Evolutionary conservation across 2,888 invertebrate species (phyloP).

Genomic region (Prosopocoilus inquinatus): DNA sequence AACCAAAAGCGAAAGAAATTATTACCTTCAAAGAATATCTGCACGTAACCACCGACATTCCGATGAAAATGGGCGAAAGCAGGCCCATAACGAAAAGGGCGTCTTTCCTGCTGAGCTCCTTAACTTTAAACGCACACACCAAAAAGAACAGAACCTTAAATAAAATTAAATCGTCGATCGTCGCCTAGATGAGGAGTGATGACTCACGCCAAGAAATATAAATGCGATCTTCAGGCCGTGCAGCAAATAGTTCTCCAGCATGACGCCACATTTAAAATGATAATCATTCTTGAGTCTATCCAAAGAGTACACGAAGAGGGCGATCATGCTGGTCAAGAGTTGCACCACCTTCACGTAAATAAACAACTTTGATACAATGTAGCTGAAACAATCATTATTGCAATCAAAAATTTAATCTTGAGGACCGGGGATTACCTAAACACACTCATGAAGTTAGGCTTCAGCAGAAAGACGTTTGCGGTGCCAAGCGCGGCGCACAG

Average conservation of each 20-base stretch:
- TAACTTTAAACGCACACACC: not conserved
- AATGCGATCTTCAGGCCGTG: conserved; percentile 10
- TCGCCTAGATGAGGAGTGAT: not conserved
- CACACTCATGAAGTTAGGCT: not conserved
- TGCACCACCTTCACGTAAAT: conserved; percentile 5
- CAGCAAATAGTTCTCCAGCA: conserved; percentile 14
- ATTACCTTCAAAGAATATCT: conserved; percentile 17
- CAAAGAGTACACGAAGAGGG: conserved; percentile 16
- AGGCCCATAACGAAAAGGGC: no score
- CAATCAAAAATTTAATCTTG: no score
- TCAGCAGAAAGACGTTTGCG: not conserved
- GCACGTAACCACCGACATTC: conserved; percentile 4
- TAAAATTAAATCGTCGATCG: no score
- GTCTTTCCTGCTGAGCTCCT: no score
- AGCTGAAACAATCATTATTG: no score
- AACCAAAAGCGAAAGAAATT: not conserved
- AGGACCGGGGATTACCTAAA: no score
- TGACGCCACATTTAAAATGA: conserved; percentile 14
- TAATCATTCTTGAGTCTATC: conserved; percentile 13
- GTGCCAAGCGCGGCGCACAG: not conserved
- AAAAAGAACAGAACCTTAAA: not conserved
- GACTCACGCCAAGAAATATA: conserved; percentile 9
- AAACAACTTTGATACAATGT: no score
- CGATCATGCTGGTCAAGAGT: conserved; percentile 9
- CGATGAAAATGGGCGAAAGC: conserved; percentile 4